A percentile compares a stretch with the other conserved stretches of the same genome.
These are phyloP conservation scores for Xylophagus ater DNA, from an alignment of 2,888 invertebrate species.

Conservation along the genomic window DNA sequence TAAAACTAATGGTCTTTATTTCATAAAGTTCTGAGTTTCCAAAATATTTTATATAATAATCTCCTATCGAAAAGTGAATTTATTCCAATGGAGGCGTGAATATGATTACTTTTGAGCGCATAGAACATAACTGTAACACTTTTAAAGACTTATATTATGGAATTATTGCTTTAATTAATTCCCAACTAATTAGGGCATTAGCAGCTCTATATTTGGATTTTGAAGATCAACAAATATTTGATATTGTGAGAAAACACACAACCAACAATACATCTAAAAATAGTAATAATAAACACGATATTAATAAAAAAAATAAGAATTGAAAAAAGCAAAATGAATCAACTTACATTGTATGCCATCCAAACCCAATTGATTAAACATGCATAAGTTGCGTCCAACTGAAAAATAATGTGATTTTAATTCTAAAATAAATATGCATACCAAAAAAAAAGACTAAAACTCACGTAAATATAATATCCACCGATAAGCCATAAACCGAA, in stretches of 20 bases:
- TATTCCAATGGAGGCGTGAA: too few species aligned
- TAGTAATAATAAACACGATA: slow-evolving; percentile 15
- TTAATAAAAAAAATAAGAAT: slow-evolving; percentile 11
- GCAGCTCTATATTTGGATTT: slow-evolving; percentile 75
- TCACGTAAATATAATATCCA: slow-evolving; percentile 85
- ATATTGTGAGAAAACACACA: slow-evolving; percentile 77
- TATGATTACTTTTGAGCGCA: too few species aligned
- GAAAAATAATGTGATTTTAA: slow-evolving; percentile 26
- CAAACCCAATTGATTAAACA: slow-evolving; percentile 66
- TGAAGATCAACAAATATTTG: slow-evolving; percentile 69
- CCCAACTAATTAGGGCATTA: slow-evolving; percentile 50
- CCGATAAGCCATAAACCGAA: slow-evolving; percentile 79
- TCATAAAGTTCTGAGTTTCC: too few species aligned
- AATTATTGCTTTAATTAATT: too few species aligned
- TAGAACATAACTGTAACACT: too few species aligned
- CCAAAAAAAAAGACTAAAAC: slow-evolving; percentile 38
- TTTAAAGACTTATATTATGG: too few species aligned
- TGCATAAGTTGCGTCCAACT: slow-evolving; percentile 71
- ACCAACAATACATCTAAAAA: slow-evolving; percentile 74
- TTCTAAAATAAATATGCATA: neutral
- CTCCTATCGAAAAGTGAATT: too few species aligned
- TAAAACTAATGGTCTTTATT: too few species aligned
- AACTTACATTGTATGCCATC: slow-evolving; percentile 77
- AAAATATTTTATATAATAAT: too few species aligned
- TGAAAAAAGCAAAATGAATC: slow-evolving; percentile 3